phyloP scores from a whole-genome alignment of 2,888 invertebrate genomes.

The Chalcosyrphus nemorum region DNA sequence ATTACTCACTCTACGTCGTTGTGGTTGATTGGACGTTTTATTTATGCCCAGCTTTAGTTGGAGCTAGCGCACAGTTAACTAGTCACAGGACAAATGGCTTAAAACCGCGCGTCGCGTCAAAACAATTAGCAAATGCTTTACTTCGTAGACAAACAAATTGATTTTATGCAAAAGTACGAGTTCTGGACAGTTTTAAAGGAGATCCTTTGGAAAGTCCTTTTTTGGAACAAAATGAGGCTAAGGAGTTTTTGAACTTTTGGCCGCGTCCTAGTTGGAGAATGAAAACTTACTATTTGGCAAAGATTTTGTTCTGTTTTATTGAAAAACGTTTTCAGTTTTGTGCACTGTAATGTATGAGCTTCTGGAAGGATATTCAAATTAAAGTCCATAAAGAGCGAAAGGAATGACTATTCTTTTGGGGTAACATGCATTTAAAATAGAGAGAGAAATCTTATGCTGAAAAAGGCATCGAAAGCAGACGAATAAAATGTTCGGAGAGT shows the following conservation, averaged over 20 bases:
- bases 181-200: not conserved
- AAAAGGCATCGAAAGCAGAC: too few relatives aligned
- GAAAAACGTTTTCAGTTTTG: not conserved
- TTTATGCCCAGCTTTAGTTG: constrained; percentile 58
- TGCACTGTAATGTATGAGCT: not conserved
- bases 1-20: constrained; percentile 47
- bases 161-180: constrained; percentile 44
- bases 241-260: constrained; percentile 37
- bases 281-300: constrained; percentile 29
- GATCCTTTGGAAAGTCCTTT: not conserved
- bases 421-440: too few relatives aligned
- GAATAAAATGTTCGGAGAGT: too few relatives aligned
- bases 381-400: constrained; percentile 36
- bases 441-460: too few relatives aligned
- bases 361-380: not conserved
- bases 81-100: constrained; percentile 61
- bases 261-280: constrained; percentile 5
- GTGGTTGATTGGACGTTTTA: constrained; percentile 40
- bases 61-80: constrained; percentile 44
- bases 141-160: constrained; percentile 68
- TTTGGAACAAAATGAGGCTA: constrained; percentile 37
- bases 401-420: not conserved
- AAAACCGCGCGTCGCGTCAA: constrained; percentile 69
- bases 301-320: not conserved
- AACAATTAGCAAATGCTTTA: constrained; percentile 70